Evolutionary conservation across 2,888 invertebrate species (phyloP).

Genomic region (Apoda limacodes): DNA sequence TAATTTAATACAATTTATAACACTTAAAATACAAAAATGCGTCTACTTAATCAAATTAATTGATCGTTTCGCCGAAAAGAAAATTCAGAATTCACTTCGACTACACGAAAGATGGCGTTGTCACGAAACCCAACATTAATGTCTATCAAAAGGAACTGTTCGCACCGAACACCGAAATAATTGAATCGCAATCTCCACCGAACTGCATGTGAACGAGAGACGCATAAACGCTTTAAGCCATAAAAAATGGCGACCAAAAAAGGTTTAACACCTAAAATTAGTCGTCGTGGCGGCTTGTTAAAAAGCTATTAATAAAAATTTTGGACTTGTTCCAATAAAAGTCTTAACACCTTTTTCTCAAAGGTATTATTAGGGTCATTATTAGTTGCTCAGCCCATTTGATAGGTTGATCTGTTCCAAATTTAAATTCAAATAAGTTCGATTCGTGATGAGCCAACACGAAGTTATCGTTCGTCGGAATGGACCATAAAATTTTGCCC

Average conservation of each 20-base stretch:
- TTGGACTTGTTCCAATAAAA: constrained; percentile 65
- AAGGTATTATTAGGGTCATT: constrained; percentile 62
- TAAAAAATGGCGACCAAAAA: constrained; percentile 5
- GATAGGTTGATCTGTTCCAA: constrained; percentile 3
- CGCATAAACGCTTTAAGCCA: constrained; percentile 4
- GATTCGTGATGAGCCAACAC: constrained; percentile 30
- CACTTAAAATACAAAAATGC: no score
- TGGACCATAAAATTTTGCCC: no score
- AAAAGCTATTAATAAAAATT: constrained; percentile 64
- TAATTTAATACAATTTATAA: no score
- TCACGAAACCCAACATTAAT: constrained; percentile 21
- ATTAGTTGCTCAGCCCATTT: constrained; percentile 29
- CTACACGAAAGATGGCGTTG: constrained; percentile 16
- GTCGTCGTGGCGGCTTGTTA: constrained; percentile 51
- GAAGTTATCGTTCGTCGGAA: constrained; percentile 4
- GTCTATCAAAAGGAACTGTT: constrained; percentile 26
- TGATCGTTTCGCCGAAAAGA: no score
- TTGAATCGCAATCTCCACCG: constrained; percentile 27
- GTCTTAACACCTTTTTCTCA: constrained; percentile 66
- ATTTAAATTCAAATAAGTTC: constrained; percentile 26
- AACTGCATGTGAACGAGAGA: constrained; percentile 1
- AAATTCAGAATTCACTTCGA: no score
- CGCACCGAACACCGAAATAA: constrained; percentile 26
- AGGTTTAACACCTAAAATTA: constrained; percentile 43
- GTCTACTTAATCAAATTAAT: no score